Evolutionary conservation across 2,888 invertebrate species (phyloP).

Genomic region (Protodeltote pygarga): DNA sequence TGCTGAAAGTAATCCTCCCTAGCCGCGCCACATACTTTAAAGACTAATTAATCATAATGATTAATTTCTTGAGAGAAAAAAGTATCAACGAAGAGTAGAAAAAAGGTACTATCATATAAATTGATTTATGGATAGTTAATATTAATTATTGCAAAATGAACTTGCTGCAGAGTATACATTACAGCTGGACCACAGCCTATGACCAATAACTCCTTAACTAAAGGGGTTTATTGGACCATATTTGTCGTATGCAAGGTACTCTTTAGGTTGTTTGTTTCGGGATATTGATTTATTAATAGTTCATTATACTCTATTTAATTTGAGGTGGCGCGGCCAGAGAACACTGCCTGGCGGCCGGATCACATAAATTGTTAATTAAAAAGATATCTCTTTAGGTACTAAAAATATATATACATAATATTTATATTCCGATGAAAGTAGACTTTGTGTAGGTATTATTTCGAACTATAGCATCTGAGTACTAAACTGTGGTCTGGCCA

Average conservation of each 20-base stretch:
- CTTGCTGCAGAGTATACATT: slow-evolving; percentile 11
- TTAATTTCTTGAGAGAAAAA: slow-evolving; percentile 12
- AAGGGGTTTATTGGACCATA: neutral
- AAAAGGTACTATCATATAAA: slow-evolving; percentile 11
- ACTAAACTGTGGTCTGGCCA: slow-evolving; percentile 6
- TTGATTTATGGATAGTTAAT: slow-evolving; percentile 5
- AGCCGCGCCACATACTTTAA: slow-evolving; percentile 7
- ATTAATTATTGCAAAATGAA: slow-evolving; percentile 6
- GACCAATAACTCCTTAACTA: slow-evolving; percentile 6
- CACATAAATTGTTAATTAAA: slow-evolving; percentile 6
- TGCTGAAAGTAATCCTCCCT: slow-evolving; percentile 10
- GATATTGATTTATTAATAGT: slow-evolving; percentile 4
- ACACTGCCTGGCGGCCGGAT: slow-evolving; percentile 6
- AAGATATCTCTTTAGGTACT: slow-evolving; percentile 2
- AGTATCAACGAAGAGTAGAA: slow-evolving; percentile 9
- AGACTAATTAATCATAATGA: slow-evolving; percentile 16
- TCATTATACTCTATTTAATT: slow-evolving; percentile 9
- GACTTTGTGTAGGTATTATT: slow-evolving; percentile 7
- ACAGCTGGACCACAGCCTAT: slow-evolving; percentile 2
- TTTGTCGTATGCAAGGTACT: neutral
- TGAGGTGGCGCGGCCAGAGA: slow-evolving; percentile 5
- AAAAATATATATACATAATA: neutral
- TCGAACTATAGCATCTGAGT: slow-evolving; percentile 5
- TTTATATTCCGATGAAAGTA: slow-evolving; percentile 6
- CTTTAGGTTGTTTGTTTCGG: slow-evolving; percentile 1